Evolutionary conservation across 2,888 invertebrate species (phyloP), one percentile per base, ranked within the genome.

Genomic region (Fragum sueziense): DNA sequence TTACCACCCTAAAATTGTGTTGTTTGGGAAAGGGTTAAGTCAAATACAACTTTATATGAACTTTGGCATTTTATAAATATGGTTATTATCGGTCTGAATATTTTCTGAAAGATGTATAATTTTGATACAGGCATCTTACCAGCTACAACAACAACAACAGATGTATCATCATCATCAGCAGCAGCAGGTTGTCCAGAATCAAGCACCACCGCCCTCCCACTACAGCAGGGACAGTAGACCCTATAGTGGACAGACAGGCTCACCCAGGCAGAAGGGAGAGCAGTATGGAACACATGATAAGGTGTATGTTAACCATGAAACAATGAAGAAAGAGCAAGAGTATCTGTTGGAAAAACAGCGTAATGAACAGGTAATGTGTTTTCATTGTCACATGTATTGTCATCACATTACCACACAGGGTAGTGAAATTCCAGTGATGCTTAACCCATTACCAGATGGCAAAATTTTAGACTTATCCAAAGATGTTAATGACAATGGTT

Each of bases 241-340:
- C 3, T 9, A 47, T 47, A n/a, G 14, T 14, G n/a, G 47, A 47
- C 47, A 47, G n/a, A 47, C 47, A 9, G 47, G n/a, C 20, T n/a
- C 4, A 14, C 17, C 17, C 3, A 47, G 52, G n/a, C 73, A 75
- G 33, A 73, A 79, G 59, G 34, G 74, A 31, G 62, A 74, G 29
- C 73, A 75, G 61, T 34, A 75, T 47, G 65, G 72, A 20, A 70
- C 59, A 68, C 62, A 79, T 37, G 71, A 70, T 41, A 51, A 29
- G n/a, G 20, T 11, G 22, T 52, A 51, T 25, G n/a, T 14, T 6
- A 69, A 52, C 22, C 31, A 52, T 20, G n/a, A 69, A n/a, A 51
- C 52, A 3, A 1, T 7, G 25, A 69, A 69, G 33, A 51, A 69
- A 31, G 33, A 69, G 33, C 52, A 52, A 31, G 52, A 69, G 20